A percentile compares a stretch with the other conserved stretches of the same genome.
Conservation (phyloP, 2,797 vertebrate genomes). For the Epinephelus coioides region DNA sequence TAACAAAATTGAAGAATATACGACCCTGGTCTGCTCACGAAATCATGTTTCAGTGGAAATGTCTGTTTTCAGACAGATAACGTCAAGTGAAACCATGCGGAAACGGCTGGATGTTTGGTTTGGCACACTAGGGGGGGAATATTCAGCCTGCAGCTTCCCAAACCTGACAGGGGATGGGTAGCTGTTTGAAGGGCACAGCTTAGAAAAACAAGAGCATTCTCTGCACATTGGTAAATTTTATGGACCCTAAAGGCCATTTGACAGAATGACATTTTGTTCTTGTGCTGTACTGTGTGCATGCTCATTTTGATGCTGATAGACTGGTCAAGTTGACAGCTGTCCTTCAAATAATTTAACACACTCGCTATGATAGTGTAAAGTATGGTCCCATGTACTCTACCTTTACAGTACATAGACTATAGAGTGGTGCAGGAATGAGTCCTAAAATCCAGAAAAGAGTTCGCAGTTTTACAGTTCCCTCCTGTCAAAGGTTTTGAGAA, state of each 20-base stretch:
- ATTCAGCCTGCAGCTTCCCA: constrained; percentile 24
- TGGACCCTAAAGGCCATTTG: background rate
- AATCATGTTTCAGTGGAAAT: constrained; percentile 51
- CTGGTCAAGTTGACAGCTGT: background rate
- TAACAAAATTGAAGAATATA: constrained; percentile 15
- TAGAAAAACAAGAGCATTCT: constrained; percentile 35
- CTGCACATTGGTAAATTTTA: background rate
- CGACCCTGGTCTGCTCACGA: constrained; percentile 9
- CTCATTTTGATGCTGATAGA: background rate
- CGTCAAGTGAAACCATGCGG: constrained; percentile 45
- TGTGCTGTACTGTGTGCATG: background rate
- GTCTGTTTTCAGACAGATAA: constrained; percentile 71
- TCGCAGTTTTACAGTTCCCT: too few relatives aligned
- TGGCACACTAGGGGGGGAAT: constrained; percentile 37
- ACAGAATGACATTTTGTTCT: constrained; percentile 12
- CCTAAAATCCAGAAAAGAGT: too few relatives aligned
- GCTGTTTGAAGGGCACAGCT: constrained; percentile 22
- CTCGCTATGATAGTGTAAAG: background rate
- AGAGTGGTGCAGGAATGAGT: too few relatives aligned
- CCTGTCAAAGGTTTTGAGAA: too few relatives aligned
- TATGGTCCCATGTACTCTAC: background rate
- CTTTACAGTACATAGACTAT: too few relatives aligned
- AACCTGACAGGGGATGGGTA: constrained; percentile 18
- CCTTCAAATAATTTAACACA: background rate
- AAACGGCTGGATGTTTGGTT: constrained; percentile 66